Conservation (phyloP, 2,888 invertebrate genomes). For the Eupithecia insigniata region DNA sequence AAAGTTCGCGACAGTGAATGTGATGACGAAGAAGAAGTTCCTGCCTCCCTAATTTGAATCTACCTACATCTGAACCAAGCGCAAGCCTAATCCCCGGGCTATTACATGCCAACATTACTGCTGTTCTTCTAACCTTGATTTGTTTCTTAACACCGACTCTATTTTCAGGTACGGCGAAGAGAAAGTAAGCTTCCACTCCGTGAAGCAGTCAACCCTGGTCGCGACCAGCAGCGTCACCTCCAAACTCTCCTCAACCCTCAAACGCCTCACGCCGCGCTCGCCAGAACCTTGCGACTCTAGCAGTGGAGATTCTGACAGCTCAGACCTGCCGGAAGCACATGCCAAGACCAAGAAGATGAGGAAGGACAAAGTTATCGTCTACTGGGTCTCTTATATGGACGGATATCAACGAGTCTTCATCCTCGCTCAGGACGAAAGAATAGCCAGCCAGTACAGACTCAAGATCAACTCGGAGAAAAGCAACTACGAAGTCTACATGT, state of each 20-base stretch:
- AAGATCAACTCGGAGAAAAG: slow-evolving; percentile 87
- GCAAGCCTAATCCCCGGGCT: too few species aligned
- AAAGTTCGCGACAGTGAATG: too few species aligned
- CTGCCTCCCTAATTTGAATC: too few species aligned
- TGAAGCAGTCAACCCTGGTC: slow-evolving; percentile 82
- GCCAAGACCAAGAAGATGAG: slow-evolving; percentile 85
- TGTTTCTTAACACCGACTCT: slow-evolving; percentile 6
- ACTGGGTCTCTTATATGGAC: slow-evolving; percentile 92
- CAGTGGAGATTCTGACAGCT: slow-evolving; percentile 84
- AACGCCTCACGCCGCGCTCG: slow-evolving; percentile 79
- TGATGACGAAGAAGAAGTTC: too few species aligned
- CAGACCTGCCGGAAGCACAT: slow-evolving; percentile 75
- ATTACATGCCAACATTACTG: neutral
- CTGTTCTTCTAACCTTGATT: neutral
- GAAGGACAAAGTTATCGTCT: slow-evolving; percentile 90
- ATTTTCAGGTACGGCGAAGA: slow-evolving; percentile 86
- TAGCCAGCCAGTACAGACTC: slow-evolving; percentile 85
- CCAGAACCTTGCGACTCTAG: slow-evolving; percentile 84
- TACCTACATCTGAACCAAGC: too few species aligned
- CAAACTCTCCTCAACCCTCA: slow-evolving; percentile 82
- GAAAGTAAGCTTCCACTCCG: slow-evolving; percentile 88
- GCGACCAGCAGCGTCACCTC: slow-evolving; percentile 80
- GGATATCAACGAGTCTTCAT: slow-evolving; percentile 89
- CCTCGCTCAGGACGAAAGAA: slow-evolving; percentile 90
- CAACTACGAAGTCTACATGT: slow-evolving; percentile 87